Evolutionary conservation across 2,888 invertebrate genomes (phyloP).

Genomic region (Entomobrya multifasciata): DNA sequence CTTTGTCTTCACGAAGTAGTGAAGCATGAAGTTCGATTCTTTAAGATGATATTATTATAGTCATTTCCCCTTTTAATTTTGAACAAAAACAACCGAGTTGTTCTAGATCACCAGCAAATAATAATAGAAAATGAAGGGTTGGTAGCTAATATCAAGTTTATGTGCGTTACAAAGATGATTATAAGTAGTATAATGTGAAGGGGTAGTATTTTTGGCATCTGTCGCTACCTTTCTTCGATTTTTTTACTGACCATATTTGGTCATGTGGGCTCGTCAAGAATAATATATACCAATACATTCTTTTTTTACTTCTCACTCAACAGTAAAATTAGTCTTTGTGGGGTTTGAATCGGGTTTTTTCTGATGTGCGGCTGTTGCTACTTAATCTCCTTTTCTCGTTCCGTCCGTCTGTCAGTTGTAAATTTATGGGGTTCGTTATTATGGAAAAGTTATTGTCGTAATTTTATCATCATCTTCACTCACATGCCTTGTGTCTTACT

Average conservation of each 20-base stretch:
- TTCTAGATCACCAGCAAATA: conserved; percentile 70
- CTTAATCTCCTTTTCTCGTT: conserved; percentile 48
- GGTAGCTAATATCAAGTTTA: conserved; percentile 64
- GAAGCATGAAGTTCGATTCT: conserved; percentile 1
- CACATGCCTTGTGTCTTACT: conserved; percentile 23
- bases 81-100: conserved; percentile 1
- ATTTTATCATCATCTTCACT: conserved; percentile 54
- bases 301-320: conserved; percentile 23
- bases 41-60: conserved; percentile 6
- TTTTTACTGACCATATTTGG: conserved; percentile 66
- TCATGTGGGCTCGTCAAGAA: neutral
- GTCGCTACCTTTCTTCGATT: conserved; percentile 50
- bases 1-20: neutral
- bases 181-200: conserved; percentile 37
- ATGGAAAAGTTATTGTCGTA: conserved; percentile 37
- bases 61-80: conserved; percentile 3
- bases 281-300: conserved; percentile 29
- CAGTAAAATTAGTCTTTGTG: conserved; percentile 51
- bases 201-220: conserved; percentile 72
- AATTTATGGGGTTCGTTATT: conserved; percentile 59
- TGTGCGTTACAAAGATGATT: conserved; percentile 12
- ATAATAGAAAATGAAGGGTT: conserved; percentile 65
- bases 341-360: conserved; percentile 14
- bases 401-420: conserved; percentile 45
- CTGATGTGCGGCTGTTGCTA: conserved; percentile 16